Conservation (phyloP, 53 echinoderm and acorn worm genomes). For the Glandiceps talaboti region DNA sequence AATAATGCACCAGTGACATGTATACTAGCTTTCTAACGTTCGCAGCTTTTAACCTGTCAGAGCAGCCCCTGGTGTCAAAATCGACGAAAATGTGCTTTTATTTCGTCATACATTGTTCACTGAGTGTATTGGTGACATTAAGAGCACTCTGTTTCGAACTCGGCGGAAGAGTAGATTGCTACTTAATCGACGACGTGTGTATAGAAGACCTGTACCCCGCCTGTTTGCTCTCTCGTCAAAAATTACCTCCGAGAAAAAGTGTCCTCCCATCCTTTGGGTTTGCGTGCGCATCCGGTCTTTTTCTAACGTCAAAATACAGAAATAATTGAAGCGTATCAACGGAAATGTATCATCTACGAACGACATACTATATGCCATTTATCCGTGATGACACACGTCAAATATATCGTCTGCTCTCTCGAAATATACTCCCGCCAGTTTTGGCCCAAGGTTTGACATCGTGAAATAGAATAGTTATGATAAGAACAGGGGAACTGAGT, state of each 20-base stretch:
- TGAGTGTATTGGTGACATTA: background rate
- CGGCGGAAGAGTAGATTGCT: background rate
- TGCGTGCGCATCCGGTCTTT: background rate
- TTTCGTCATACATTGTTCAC: background rate
- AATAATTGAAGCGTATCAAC: background rate
- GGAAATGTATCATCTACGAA: background rate
- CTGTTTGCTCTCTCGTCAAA: background rate
- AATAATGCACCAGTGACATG: too few species aligned
- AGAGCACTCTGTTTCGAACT: background rate
- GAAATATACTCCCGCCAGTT: too few species aligned
- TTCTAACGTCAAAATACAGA: background rate
- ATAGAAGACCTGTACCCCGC: background rate
- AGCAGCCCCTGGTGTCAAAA: background rate
- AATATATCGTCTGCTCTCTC: background rate
- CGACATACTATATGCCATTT: background rate
- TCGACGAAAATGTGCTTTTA: background rate
- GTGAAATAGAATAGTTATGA: too few species aligned
- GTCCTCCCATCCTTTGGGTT: too few species aligned
- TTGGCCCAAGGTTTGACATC: too few species aligned
- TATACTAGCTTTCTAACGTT: too few species aligned
- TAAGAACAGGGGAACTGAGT: too few species aligned
- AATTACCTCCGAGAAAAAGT: too few species aligned
- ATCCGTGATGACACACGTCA: background rate
- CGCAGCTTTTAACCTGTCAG: background rate
- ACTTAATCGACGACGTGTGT: background rate